Evolutionary conservation across 2,888 invertebrate species (phyloP).

Genomic region (Acrocyrtus sp.): DNA sequence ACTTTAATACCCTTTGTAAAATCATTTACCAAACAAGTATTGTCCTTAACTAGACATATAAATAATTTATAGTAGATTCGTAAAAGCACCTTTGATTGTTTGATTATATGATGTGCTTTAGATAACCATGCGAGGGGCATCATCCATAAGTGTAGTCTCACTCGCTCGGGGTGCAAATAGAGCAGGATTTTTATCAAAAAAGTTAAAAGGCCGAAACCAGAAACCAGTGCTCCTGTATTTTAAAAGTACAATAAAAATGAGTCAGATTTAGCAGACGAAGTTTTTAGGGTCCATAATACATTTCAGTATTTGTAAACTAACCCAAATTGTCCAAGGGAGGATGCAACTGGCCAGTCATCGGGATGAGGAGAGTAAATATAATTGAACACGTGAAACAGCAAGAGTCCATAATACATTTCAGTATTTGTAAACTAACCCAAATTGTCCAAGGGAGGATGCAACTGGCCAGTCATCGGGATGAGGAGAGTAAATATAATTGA

Average conservation of each 20-base stretch:
- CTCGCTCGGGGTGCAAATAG: slow-evolving; percentile 29
- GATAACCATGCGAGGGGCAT: no score
- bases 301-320: not conserved
- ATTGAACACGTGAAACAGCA: not conserved
- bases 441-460: not conserved
- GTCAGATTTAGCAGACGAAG: not conserved
- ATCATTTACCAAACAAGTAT: no score
- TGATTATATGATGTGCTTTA: no score
- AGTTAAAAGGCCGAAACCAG: slow-evolving; percentile 36
- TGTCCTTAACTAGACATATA: no score
- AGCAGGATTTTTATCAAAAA: slow-evolving; percentile 49
- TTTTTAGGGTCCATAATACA: not conserved
- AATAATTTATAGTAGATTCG: no score
- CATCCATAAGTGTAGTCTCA: slow-evolving; percentile 19
- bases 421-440: not conserved
- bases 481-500: not conserved
- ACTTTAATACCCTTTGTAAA: no score
- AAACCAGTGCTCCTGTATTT: slow-evolving; percentile 31
- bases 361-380: no score
- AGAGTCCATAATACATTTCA: not conserved
- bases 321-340: no score
- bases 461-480: slow-evolving; percentile 32
- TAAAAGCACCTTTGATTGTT: no score
- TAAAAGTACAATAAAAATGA: not conserved
- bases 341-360: no score